Percentiles rank a stretch among this genome's conserved stretches.
Evolutionary conservation across 2,797 vertebrate species (phyloP).

Genomic region (Mus caroli): DNA sequence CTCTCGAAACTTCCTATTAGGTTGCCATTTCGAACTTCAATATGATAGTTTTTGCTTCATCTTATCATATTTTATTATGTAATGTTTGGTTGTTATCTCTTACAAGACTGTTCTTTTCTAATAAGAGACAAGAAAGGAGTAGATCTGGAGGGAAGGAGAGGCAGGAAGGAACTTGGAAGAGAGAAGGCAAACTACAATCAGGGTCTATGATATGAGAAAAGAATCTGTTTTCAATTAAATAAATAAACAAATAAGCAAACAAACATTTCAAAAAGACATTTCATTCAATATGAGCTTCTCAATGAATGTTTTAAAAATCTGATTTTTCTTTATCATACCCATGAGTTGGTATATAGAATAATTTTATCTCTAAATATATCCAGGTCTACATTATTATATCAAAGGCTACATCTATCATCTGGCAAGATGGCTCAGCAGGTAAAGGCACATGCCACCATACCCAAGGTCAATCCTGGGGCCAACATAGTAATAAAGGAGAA

Average conservation of each 20-base stretch:
- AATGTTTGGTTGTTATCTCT: no score
- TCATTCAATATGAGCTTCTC: neutral
- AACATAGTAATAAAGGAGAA: neutral
- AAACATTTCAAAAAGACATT: neutral
- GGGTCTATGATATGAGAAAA: neutral
- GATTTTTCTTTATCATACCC: neutral
- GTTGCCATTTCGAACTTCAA: no score
- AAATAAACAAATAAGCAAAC: neutral
- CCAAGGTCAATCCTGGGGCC: neutral
- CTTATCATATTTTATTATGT: neutral
- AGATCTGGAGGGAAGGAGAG: neutral
- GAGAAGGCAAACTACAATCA: neutral
- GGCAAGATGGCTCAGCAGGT: neutral
- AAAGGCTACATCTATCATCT: neutral
- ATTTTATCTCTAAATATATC: neutral
- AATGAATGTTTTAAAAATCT: neutral
- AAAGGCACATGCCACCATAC: neutral
- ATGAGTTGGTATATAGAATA: neutral
- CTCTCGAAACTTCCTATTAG: neutral
- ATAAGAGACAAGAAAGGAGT: neutral
- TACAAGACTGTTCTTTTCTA: neutral
- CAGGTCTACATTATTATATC: neutral
- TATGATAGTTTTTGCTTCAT: neutral
- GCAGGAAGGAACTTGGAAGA: neutral
- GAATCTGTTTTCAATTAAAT: neutral